Base-by-base conservation (phyloP, 2,797 vertebrate species). In the Erethizon dorsatum region DNA sequence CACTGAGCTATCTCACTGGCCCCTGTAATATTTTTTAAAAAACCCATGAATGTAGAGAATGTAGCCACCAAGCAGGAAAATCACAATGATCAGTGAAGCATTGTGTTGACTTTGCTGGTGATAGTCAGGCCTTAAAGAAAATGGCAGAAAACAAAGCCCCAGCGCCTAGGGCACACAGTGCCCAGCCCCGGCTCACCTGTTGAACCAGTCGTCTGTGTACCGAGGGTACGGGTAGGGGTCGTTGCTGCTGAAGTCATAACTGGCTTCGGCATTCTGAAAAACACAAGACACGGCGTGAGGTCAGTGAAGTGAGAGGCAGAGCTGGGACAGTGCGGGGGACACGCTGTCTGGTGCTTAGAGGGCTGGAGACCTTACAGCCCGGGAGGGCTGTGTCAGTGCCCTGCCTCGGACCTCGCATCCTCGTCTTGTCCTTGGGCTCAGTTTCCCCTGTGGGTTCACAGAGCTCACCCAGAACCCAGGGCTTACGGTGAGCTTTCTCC, bases 131-230 rank as follows among this genome's bases (percentile, higher is more conserved):
- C 15, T 57, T 75, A 50, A 6, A 78, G 91, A 83, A 94, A 96
- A 67, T 31, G 65, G 79, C 69, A 31, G 9, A 56, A 83, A 95
- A 93, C 1, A 4, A 94, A 61, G 96, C 89, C 57, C 90, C 83
- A 50, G 78, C 45, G 88, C 33, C 6, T 63, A 10, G 87, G 79
- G 56, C 6, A 45, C 86, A 89, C 86, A 73, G n/a, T 88, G 33
- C 18, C 87, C 88, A 20, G 2, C 1, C 56, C 1, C 20, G 73
- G 61, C 80, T 99, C 99, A 99, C 99, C 99, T 99, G 99, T 99
- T 99, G 98, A 99, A 99, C 99, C 99, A 99, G 99, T 99, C 99
- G 15, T 99, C 99, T 94, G 99, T 99, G 95, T 99, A 99, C 95
- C 99, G 99, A 5, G 99, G 99, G 93, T 99, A 99, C 0, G 99